Evolutionary conservation across 2,797 vertebrate genomes (phyloP).

Genomic region (Sphenopsis melanotis): DNA sequence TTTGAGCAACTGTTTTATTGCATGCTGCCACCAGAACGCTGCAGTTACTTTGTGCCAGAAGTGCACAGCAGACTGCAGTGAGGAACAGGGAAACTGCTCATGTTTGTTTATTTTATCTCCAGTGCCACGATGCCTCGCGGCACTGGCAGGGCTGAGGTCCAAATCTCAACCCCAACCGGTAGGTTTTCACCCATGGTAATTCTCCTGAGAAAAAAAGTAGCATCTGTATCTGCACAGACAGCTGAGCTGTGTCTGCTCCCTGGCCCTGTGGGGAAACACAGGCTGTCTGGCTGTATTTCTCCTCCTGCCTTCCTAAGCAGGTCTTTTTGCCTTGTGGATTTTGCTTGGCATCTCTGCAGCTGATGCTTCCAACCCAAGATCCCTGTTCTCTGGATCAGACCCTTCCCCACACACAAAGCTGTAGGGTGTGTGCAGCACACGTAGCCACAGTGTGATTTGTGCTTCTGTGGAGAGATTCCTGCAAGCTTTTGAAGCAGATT

Average conservation of each 20-base stretch:
- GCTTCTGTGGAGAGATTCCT: not conserved
- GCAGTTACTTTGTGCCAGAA: slow-evolving; percentile 42
- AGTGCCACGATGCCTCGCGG: not conserved
- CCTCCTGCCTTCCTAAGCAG: not conserved
- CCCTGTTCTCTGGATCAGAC: not conserved
- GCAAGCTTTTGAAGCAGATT: not conserved
- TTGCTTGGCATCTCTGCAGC: not conserved
- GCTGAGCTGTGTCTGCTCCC: slow-evolving; percentile 26
- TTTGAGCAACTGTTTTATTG: slow-evolving; percentile 52
- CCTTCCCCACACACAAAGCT: not conserved
- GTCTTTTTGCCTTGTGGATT: not conserved
- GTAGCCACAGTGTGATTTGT: not conserved
- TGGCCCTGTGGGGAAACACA: not conserved
- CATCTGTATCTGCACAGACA: slow-evolving; percentile 19
- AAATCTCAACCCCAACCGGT: not conserved
- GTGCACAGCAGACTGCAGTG: not conserved
- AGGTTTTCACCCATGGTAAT: not conserved
- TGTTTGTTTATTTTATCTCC: slow-evolving; percentile 58
- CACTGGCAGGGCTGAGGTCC: slow-evolving; percentile 8
- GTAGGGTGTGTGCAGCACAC: not conserved
- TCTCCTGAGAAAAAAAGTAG: slow-evolving; percentile 2
- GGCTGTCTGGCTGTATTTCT: slow-evolving; percentile 3
- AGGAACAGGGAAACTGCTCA: slow-evolving; percentile 29
- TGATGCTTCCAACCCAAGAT: accelerated
- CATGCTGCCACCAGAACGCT: slow-evolving; percentile 17